These are phyloP conservation scores for Drosophila falleni DNA, from an alignment of 2,888 invertebrate species.

Conservation along the genomic window DNA sequence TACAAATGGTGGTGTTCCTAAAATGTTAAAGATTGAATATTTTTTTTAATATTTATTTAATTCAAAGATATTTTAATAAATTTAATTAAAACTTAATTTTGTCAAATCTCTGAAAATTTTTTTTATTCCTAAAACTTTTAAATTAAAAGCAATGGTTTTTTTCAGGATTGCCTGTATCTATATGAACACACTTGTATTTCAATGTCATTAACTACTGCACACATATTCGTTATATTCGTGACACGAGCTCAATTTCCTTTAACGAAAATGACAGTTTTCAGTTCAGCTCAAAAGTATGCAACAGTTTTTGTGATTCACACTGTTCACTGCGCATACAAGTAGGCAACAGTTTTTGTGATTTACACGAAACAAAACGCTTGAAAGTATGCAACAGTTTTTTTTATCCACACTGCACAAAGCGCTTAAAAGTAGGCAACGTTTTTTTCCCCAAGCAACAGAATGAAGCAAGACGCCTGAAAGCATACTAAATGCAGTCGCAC, in stretches of 20 bases:
- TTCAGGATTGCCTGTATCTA: too few relatives aligned
- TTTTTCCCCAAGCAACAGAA: neutral
- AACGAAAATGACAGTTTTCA: neutral
- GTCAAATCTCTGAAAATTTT: too few relatives aligned
- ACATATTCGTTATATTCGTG: constrained; percentile 5
- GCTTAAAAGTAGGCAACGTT: constrained; percentile 38
- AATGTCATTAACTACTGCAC: neutral
- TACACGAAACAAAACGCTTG: too few relatives aligned
- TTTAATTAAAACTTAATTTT: too few relatives aligned
- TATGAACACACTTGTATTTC: neutral
- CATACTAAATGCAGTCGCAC: neutral
- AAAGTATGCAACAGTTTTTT: constrained; percentile 28
- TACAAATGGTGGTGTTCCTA: too few relatives aligned
- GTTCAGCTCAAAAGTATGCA: constrained; percentile 41
- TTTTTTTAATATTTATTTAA: too few relatives aligned
- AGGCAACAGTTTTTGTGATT: constrained; percentile 29
- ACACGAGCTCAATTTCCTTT: constrained; percentile 16
- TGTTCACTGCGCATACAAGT: constrained; percentile 26
- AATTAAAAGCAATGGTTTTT: too few relatives aligned
- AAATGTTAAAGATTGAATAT: too few relatives aligned
- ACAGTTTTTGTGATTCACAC: neutral
- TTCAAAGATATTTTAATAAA: too few relatives aligned
- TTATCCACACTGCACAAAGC: neutral
- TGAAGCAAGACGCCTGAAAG: neutral
- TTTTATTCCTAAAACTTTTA: too few relatives aligned